A percentile compares a stretch with the other conserved stretches of the same genome.
phyloP scores from a whole-genome alignment of 2,888 invertebrate genomes.

The Trachelus stipa region DNA sequence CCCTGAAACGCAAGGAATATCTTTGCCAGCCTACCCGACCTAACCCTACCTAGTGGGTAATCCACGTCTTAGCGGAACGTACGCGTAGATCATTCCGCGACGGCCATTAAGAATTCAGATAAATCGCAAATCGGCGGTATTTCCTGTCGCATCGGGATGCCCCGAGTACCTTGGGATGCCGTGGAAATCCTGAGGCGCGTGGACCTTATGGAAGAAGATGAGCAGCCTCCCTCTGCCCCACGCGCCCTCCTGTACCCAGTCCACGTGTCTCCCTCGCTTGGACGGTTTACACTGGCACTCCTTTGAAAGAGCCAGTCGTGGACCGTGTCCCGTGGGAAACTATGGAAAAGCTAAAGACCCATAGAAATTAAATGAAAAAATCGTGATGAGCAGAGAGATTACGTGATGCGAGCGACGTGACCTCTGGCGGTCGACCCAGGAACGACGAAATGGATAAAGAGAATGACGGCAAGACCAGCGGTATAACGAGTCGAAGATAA shows the following conservation, averaged over 20 bases:
- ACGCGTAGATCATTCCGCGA: slow-evolving; percentile 11
- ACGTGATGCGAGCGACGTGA: slow-evolving; percentile 53
- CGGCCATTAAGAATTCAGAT: slow-evolving; percentile 52
- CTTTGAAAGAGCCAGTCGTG: slow-evolving; percentile 30
- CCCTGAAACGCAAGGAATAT: slow-evolving; percentile 13
- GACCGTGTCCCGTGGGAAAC: slow-evolving; percentile 22
- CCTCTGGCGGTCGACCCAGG: slow-evolving; percentile 52
- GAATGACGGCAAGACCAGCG: slow-evolving; percentile 20
- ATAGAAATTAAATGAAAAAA: slow-evolving; percentile 7
- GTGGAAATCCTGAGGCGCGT: slow-evolving; percentile 7
- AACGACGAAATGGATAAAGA: slow-evolving; percentile 33
- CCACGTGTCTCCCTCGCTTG: slow-evolving; percentile 23
- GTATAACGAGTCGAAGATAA: no score
- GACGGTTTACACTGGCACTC: slow-evolving; percentile 36
- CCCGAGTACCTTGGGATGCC: slow-evolving; percentile 36
- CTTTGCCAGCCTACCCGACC: background rate
- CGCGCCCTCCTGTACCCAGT: background rate
- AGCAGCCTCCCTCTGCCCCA: background rate
- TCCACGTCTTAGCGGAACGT: slow-evolving; percentile 23
- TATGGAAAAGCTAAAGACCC: slow-evolving; percentile 1
- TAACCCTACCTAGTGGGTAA: background rate
- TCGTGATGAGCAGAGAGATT: slow-evolving; percentile 14
- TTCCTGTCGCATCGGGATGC: slow-evolving; percentile 40
- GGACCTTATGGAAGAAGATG: background rate
- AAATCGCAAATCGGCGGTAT: slow-evolving; percentile 59